Evolutionary conservation across 2,888 invertebrate species (phyloP).

Genomic region (Heliconius ethilla): DNA sequence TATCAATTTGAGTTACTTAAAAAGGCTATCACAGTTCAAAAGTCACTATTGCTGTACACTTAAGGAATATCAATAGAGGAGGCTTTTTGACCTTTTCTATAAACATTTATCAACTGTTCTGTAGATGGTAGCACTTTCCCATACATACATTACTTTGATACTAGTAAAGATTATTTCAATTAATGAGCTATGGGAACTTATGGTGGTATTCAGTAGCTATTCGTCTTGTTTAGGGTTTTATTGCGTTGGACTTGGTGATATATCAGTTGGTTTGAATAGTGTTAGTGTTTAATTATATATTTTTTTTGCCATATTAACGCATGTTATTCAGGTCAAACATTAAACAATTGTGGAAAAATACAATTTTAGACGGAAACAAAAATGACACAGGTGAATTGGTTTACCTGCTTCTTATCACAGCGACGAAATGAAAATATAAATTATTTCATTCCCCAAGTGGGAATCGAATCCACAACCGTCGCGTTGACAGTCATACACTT

Average conservation of each 20-base stretch:
- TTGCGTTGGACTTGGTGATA: constrained; percentile 10
- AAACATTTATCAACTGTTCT: constrained; percentile 27
- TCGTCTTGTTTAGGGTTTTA: constrained; percentile 17
- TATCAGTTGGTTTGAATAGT: background rate
- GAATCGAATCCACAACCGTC: too few species aligned
- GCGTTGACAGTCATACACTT: too few species aligned
- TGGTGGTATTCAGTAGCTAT: constrained; percentile 30
- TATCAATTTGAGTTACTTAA: constrained; percentile 16
- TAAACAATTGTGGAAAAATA: background rate
- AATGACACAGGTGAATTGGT: too few species aligned
- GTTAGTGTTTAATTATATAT: background rate
- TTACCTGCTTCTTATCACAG: too few species aligned
- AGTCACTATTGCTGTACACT: constrained; percentile 18
- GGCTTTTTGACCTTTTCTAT: constrained; percentile 25
- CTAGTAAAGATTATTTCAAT: constrained; percentile 29
- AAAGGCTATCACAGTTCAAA: constrained; percentile 14
- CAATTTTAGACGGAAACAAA: too few species aligned
- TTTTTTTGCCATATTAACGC: background rate
- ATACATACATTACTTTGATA: constrained; percentile 21
- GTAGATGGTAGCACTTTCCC: constrained; percentile 26
- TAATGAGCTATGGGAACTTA: constrained; percentile 33
- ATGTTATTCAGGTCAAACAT: background rate
- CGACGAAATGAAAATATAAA: too few species aligned
- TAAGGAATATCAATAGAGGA: constrained; percentile 21
- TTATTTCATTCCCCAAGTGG: too few species aligned